Percentiles rank a stretch among this genome's conserved stretches.
Evolutionary conservation across 2,113 vertebrate genomes (phyloP).

Genomic region (Poecilia latipinna): DNA sequence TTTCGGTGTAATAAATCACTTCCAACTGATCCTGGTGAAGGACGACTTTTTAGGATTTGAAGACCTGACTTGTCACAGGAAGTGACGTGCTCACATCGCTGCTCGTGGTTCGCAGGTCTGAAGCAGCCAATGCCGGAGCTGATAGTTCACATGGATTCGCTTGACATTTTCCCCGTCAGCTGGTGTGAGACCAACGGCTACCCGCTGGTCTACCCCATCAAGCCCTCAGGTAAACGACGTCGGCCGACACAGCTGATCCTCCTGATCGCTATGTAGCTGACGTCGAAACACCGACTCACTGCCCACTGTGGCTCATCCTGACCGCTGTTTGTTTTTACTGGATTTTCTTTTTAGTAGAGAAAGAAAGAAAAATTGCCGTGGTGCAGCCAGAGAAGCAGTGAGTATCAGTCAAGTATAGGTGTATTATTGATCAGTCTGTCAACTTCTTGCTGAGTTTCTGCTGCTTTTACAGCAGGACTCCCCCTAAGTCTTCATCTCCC

Average conservation of each 20-base stretch:
- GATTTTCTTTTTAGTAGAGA: conserved; percentile 81
- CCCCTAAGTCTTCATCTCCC: conserved; percentile 74
- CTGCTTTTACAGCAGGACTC: conserved; percentile 59
- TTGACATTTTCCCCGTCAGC: conserved; percentile 95
- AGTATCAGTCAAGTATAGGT: conserved; percentile 68
- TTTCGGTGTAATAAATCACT: not conserved
- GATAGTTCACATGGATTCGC: conserved; percentile 93
- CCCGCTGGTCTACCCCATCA: conserved; percentile 88
- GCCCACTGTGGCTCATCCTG: not conserved
- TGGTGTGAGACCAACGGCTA: conserved; percentile 99
- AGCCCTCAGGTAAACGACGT: conserved; percentile 83
- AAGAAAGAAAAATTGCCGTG: conserved; percentile 91
- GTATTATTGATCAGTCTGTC: conserved; percentile 10
- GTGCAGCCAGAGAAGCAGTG: conserved; percentile 97
- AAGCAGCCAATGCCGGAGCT: conserved; percentile 91
- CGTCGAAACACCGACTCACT: conserved; percentile 1
- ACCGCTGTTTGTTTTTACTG: not conserved
- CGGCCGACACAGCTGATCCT: conserved; percentile 1
- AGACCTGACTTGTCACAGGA: not conserved
- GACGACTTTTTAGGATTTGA: not conserved
- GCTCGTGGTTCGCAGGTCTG: conserved; percentile 80
- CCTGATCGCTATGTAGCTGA: not conserved
- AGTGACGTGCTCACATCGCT: not conserved
- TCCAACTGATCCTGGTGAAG: not conserved
- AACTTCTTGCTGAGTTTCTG: conserved; percentile 32